Percentiles rank a stretch among this genome's conserved stretches.
Evolutionary conservation across 1,140 invertebrate species (phyloP).

Genomic region (Rhyzopertha dominica): DNA sequence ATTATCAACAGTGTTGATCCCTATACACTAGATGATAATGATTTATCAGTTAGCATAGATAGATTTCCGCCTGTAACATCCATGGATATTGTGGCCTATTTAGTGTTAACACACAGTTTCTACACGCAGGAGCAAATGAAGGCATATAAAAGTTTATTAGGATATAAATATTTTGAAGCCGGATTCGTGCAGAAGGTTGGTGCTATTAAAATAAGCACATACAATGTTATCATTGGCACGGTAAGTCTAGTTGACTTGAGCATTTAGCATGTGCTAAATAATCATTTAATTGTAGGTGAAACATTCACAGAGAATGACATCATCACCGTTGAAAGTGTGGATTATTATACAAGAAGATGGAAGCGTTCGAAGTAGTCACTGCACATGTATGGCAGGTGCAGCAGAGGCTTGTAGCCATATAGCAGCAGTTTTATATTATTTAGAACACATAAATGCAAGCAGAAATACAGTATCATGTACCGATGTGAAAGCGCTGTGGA

Average conservation of each 20-base stretch:
- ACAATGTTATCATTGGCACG: not conserved
- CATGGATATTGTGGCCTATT: slow-evolving; percentile 1
- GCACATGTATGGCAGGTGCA: slow-evolving; percentile 9
- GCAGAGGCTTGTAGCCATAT: slow-evolving; percentile 6
- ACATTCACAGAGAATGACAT: slow-evolving; percentile 2
- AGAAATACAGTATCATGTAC: no score
- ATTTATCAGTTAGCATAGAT: no score
- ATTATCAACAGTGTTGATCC: no score
- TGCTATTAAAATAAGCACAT: not conserved
- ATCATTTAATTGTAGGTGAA: slow-evolving; percentile 7
- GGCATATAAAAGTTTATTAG: slow-evolving; percentile 5
- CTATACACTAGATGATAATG: no score
- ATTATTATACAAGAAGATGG: slow-evolving; percentile 5
- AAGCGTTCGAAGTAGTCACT: slow-evolving; percentile 1
- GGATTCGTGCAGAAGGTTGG: slow-evolving; percentile 5
- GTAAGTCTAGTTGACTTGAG: slow-evolving; percentile 1
- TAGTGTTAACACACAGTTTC: slow-evolving; percentile 7
- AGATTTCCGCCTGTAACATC: slow-evolving; percentile 3
- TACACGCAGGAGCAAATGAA: slow-evolving; percentile 6
- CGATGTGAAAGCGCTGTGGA: no score
- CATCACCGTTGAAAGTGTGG: not conserved
- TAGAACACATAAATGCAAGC: no score
- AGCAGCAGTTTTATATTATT: slow-evolving; percentile 4
- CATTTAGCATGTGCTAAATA: not conserved
- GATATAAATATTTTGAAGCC: slow-evolving; percentile 9